phyloP scores from a whole-genome alignment of 2,888 invertebrate genomes.

The Diogma glabrata region DNA sequence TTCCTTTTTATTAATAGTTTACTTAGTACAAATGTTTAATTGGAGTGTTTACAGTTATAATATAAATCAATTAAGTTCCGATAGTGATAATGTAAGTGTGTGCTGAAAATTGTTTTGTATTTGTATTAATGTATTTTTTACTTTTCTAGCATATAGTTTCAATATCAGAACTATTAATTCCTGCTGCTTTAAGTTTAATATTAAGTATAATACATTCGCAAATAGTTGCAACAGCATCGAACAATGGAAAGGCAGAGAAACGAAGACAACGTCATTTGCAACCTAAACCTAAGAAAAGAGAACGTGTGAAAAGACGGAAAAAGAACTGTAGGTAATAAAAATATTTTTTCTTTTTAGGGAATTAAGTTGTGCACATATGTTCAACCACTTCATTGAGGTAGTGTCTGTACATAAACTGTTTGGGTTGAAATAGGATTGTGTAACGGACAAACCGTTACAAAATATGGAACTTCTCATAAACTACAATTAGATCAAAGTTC shows the following conservation, averaged over 20 bases:
- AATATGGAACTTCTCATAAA: too few species aligned
- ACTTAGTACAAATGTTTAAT: constrained; percentile 53
- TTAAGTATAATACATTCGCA: constrained; percentile 70
- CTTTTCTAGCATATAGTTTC: constrained; percentile 41
- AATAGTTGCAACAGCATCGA: constrained; percentile 57
- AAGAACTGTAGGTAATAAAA: too few species aligned
- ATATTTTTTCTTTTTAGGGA: too few species aligned
- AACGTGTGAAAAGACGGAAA: constrained; percentile 29
- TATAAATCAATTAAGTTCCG: constrained; percentile 22
- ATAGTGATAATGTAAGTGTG: background rate
- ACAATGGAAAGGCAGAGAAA: constrained; percentile 20
- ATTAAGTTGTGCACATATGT: too few species aligned
- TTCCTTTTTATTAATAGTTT: constrained; percentile 61
- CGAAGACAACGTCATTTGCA: constrained; percentile 20
- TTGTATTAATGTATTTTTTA: background rate
- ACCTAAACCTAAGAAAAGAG: constrained; percentile 21
- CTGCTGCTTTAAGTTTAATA: constrained; percentile 58
- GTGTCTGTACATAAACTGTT: too few species aligned
- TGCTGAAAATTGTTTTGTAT: background rate
- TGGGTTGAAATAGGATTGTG: too few species aligned
- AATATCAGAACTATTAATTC: constrained; percentile 58
- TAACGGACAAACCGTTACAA: too few species aligned
- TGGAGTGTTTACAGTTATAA: constrained; percentile 36
- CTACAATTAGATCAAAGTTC: too few species aligned
- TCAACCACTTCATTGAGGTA: too few species aligned